A percentile compares a stretch with the other conserved stretches of the same genome.
These are phyloP conservation scores for Zeuzera pyrina DNA, from an alignment of 2,888 invertebrate genomes.

Conservation along the genomic window DNA sequence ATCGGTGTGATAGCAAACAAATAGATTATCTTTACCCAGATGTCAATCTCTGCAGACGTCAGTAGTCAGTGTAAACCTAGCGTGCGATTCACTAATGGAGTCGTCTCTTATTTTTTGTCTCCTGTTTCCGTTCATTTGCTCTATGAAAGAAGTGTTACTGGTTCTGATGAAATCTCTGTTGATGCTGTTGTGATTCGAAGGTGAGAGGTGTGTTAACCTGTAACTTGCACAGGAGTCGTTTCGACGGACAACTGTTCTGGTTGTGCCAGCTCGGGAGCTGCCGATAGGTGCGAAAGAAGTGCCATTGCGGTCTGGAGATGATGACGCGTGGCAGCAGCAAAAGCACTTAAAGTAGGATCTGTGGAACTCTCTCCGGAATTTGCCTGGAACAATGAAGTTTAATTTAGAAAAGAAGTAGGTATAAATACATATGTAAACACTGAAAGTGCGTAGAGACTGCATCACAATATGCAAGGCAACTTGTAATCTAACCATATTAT, in stretches of 20 bases:
- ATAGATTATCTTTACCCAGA: constrained; percentile 31
- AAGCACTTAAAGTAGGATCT: constrained; percentile 78
- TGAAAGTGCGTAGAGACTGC: too few species aligned
- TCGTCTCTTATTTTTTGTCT: constrained; percentile 50
- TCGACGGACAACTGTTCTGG: constrained; percentile 54
- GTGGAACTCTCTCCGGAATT: constrained; percentile 81
- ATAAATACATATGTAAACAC: too few species aligned
- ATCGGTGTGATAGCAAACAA: constrained; percentile 29
- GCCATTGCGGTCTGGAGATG: constrained; percentile 48
- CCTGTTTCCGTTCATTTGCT: constrained; percentile 55
- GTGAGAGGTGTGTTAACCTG: constrained; percentile 56
- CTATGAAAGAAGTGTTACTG: constrained; percentile 63
- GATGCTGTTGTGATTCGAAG: constrained; percentile 60
- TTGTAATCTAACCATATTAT: too few species aligned
- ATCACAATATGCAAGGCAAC: too few species aligned
- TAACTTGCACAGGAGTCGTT: constrained; percentile 65
- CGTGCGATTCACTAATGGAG: constrained; percentile 53
- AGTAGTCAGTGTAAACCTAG: constrained; percentile 53
- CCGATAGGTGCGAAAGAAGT: constrained; percentile 60
- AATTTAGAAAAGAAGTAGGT: too few species aligned
- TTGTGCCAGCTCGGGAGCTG: constrained; percentile 56
- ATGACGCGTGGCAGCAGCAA: constrained; percentile 46
- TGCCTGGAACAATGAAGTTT: constrained; percentile 73
- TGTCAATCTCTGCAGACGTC: constrained; percentile 62
- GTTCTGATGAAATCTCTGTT: constrained; percentile 52